Conservation (phyloP, 2,888 invertebrate genomes). For the Ctena decussata region DNA sequence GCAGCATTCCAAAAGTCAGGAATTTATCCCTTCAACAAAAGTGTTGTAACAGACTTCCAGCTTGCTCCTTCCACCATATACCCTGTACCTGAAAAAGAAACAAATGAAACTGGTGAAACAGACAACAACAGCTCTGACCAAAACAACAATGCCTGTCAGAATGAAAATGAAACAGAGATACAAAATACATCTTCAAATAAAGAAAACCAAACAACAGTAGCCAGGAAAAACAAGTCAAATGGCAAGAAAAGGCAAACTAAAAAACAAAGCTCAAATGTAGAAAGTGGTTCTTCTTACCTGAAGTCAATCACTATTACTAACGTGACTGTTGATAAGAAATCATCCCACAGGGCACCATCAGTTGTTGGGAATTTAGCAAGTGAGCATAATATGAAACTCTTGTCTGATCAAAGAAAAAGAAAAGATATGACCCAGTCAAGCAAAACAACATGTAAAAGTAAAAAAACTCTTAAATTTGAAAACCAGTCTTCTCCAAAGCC, state of each 20-base stretch:
- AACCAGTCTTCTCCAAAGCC: neutral
- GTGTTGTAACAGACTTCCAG: neutral
- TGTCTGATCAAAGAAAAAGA: neutral
- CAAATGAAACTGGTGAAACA: neutral
- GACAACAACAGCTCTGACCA: neutral
- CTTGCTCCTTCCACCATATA: neutral
- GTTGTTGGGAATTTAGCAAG: neutral
- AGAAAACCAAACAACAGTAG: too few species aligned
- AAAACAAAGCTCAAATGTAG: neutral
- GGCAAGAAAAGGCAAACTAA: neutral
- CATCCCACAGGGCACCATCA: neutral
- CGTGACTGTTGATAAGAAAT: neutral
- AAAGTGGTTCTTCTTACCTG: neutral
- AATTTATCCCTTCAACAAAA: constrained; percentile 3
- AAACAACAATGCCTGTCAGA: too few species aligned
- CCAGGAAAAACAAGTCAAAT: neutral
- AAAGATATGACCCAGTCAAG: neutral
- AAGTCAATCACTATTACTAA: neutral
- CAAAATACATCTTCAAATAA: too few species aligned
- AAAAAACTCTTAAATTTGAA: neutral
- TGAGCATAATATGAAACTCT: neutral
- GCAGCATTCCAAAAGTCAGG: constrained; percentile 12
- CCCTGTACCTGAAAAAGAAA: neutral
- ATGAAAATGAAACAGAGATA: too few species aligned
- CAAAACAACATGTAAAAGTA: neutral